Conservation (phyloP, 2,113 vertebrate genomes). For the Cryptotis parvus region DNA sequence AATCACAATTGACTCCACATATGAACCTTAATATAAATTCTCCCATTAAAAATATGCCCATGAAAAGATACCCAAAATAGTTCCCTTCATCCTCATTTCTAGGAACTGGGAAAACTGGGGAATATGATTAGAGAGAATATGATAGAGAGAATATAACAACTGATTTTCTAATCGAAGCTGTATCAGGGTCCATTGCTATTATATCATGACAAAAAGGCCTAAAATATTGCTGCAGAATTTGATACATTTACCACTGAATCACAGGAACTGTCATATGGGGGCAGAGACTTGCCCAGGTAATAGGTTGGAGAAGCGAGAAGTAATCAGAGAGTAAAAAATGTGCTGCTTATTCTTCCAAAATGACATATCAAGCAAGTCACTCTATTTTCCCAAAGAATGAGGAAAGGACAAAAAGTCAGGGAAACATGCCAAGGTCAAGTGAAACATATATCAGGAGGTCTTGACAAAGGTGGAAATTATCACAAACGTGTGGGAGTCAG, state of each 20-base stretch:
- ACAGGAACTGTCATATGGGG: background rate
- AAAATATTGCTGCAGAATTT: background rate
- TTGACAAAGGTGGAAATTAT: too few species aligned
- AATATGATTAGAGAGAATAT: background rate
- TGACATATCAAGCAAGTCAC: background rate
- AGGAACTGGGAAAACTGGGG: background rate
- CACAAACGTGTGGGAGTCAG: too few species aligned
- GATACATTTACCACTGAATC: background rate
- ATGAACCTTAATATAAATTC: too few species aligned
- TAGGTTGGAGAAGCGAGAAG: background rate
- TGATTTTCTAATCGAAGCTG: background rate
- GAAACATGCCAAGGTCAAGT: too few species aligned
- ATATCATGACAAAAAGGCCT: background rate
- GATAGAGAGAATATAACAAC: background rate
- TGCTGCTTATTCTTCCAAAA: background rate
- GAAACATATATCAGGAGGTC: too few species aligned
- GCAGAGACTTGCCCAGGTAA: background rate
- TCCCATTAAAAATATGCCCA: too few species aligned
- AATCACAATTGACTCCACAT: background rate
- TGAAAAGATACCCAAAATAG: background rate
- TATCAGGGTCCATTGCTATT: background rate
- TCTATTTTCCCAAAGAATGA: background rate
- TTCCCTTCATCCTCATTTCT: background rate
- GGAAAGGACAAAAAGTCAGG: background rate
- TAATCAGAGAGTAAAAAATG: background rate